Conservation (phyloP, 2,113 vertebrate species). For the Thymallus thymallus region DNA sequence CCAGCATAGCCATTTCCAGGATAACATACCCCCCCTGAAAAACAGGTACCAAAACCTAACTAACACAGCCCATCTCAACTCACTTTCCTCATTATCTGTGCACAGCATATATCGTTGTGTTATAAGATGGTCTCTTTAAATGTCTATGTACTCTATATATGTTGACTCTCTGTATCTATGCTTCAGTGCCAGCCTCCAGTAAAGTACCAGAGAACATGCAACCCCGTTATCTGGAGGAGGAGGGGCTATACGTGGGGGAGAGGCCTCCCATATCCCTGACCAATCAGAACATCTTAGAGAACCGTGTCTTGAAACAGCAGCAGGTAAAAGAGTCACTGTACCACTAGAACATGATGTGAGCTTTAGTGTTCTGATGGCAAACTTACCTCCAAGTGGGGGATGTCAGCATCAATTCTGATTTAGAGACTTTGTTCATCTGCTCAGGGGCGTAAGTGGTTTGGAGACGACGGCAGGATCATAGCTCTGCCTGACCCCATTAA, state of each 20-base stretch:
- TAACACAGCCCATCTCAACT: not conserved
- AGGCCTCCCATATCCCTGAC: constrained; percentile 76
- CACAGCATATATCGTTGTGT: not conserved
- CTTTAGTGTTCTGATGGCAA: not conserved
- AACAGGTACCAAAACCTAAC: not conserved
- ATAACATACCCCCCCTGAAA: not conserved
- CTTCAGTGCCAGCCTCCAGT: constrained; percentile 78
- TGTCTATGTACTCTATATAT: not conserved
- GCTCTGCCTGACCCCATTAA: constrained; percentile 90
- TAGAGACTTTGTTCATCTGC: constrained; percentile 13
- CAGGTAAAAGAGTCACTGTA: constrained; percentile 64
- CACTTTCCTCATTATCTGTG: not conserved
- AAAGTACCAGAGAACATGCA: constrained; percentile 87
- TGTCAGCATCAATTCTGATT: not conserved
- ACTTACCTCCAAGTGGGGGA: not conserved
- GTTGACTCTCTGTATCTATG: not conserved
- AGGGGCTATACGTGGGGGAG: constrained; percentile 90
- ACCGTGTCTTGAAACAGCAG: constrained; percentile 84
- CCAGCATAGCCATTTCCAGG: not conserved
- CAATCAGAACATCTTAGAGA: constrained; percentile 90
- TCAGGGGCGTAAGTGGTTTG: constrained; percentile 91
- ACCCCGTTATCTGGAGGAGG: constrained; percentile 91
- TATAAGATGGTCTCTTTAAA: not conserved
- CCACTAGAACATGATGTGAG: not conserved
- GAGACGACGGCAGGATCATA: constrained; percentile 88